Evolutionary conservation across 2,797 vertebrate genomes (phyloP).

Genomic region (Masticophis lateralis): DNA sequence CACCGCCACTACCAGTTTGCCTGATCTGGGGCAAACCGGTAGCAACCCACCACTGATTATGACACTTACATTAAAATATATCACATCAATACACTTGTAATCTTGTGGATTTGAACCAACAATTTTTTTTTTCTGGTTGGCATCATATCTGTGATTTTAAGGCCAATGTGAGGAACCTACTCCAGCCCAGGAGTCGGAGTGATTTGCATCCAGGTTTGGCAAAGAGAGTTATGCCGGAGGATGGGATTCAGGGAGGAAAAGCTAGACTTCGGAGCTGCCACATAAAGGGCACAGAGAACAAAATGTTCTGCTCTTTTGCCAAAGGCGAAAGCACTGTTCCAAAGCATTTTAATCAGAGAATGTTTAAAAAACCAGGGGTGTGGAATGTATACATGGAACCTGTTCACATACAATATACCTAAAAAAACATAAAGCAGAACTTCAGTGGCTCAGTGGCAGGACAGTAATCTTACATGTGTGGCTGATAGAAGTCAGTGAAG

Average conservation of each 20-base stretch:
- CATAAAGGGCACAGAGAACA: slow-evolving; percentile 33
- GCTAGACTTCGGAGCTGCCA: slow-evolving; percentile 53
- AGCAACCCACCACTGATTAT: background rate
- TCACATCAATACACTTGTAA: background rate
- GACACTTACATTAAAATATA: background rate
- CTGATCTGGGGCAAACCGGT: too few relatives aligned
- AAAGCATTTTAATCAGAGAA: slow-evolving; percentile 36
- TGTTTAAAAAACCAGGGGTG: background rate
- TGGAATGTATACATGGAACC: background rate
- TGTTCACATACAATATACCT: background rate
- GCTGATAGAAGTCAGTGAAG: background rate
- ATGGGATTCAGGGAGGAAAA: background rate
- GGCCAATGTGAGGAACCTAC: background rate
- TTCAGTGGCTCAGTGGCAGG: background rate
- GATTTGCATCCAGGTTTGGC: background rate
- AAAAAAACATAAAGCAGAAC: background rate
- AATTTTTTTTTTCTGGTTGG: background rate
- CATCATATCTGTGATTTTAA: background rate
- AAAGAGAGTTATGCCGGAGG: background rate
- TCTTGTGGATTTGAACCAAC: background rate
- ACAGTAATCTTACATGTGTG: background rate
- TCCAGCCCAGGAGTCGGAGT: background rate
- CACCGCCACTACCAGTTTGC: too few relatives aligned
- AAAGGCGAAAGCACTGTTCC: slow-evolving; percentile 50
- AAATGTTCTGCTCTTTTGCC: slow-evolving; percentile 50